A percentile compares a stretch with the other conserved stretches of the same genome.
These are phyloP conservation scores for Hetaerina titia DNA, from an alignment of 2,888 invertebrate genomes.

Conservation along the genomic window DNA sequence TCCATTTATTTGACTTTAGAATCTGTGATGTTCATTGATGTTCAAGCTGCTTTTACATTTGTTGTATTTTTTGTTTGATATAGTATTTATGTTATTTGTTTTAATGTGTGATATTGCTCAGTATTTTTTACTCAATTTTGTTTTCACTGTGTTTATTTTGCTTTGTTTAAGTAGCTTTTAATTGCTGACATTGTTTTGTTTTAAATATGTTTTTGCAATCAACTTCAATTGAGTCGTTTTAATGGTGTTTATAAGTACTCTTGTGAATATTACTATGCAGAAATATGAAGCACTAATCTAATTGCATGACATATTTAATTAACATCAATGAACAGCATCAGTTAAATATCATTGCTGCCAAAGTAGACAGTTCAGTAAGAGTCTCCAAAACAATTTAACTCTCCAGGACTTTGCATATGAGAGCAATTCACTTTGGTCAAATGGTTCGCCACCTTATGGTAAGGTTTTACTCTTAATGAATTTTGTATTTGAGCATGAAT, in stretches of 20 bases:
- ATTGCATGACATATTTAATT: conserved; percentile 60
- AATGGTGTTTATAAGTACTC: conserved; percentile 11
- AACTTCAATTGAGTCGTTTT: not conserved
- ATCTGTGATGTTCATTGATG: conserved; percentile 71
- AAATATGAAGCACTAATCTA: conserved; percentile 59
- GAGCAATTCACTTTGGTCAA: conserved; percentile 5
- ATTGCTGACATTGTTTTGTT: conserved; percentile 63
- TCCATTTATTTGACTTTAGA: conserved; percentile 67
- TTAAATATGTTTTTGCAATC: conserved; percentile 20
- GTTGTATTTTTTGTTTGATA: conserved; percentile 59
- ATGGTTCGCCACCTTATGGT: conserved; percentile 45
- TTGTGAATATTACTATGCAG: conserved; percentile 53
- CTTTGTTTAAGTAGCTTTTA: conserved; percentile 43
- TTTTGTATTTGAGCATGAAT: conserved; percentile 41
- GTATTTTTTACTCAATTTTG: conserved; percentile 5
- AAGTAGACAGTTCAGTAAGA: conserved; percentile 66
- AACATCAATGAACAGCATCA: conserved; percentile 69
- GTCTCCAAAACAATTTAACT: conserved; percentile 11
- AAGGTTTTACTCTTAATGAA: conserved; percentile 34
- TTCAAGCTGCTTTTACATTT: conserved; percentile 56
- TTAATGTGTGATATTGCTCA: not conserved
- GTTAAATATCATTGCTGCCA: conserved; percentile 67
- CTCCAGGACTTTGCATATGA: not conserved
- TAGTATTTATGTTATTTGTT: conserved; percentile 20
- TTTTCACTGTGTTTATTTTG: conserved; percentile 44